phyloP scores from a whole-genome alignment of 2,888 invertebrate genomes.

The Harpalus rubripes region DNA sequence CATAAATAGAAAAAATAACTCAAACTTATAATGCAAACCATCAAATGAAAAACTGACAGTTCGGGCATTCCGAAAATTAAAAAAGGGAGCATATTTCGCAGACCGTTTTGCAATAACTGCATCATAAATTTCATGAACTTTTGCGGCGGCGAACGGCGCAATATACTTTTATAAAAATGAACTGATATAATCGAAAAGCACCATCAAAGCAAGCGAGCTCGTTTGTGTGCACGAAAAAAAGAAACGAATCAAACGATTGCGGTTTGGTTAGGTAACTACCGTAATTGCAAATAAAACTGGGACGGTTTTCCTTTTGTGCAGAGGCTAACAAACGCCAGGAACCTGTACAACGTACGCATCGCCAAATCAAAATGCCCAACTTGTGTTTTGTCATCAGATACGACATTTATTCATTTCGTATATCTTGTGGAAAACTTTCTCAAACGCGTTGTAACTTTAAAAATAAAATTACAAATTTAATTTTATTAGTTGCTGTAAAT shows the following conservation, averaged over 20 bases:
- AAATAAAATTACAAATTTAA: too few species aligned
- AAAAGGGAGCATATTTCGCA: slow-evolving; percentile 41
- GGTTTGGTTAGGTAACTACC: slow-evolving; percentile 60
- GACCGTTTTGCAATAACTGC: slow-evolving; percentile 63
- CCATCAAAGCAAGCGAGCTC: slow-evolving; percentile 60
- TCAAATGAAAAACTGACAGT: slow-evolving; percentile 47
- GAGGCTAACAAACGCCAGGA: slow-evolving; percentile 31
- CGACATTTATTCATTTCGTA: not conserved
- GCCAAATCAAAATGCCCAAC: slow-evolving; percentile 10
- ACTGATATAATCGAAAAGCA: slow-evolving; percentile 64
- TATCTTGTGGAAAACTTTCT: too few species aligned
- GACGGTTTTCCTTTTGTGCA: slow-evolving; percentile 45
- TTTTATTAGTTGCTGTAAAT: too few species aligned
- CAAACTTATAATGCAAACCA: slow-evolving; percentile 39
- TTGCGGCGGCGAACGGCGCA: slow-evolving; percentile 44
- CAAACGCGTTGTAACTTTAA: too few species aligned
- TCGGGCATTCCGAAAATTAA: slow-evolving; percentile 24
- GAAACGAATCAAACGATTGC: slow-evolving; percentile 58
- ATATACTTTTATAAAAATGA: slow-evolving; percentile 60
- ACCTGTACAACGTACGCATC: not conserved
- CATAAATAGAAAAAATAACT: slow-evolving; percentile 29
- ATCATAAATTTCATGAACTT: slow-evolving; percentile 63
- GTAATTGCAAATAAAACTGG: slow-evolving; percentile 64
- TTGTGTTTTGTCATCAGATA: slow-evolving; percentile 1
- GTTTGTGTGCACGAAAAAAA: slow-evolving; percentile 46